A percentile compares a stretch with the other conserved stretches of the same genome.
Conservation (phyloP, 2,113 vertebrate species). For the Pygoscelis adeliae region DNA sequence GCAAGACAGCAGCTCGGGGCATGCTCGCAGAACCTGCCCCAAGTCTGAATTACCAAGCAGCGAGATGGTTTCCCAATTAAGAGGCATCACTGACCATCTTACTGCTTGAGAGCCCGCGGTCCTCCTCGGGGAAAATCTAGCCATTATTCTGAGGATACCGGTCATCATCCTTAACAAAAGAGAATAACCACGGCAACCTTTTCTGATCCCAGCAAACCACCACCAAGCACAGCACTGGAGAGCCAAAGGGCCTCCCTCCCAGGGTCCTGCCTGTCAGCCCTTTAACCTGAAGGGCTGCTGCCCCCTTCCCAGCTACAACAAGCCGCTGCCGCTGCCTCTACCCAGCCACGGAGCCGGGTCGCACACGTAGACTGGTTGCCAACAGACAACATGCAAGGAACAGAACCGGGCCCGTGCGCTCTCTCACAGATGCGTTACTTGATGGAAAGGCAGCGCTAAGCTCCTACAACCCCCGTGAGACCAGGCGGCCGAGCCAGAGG, state of each 20-base stretch:
- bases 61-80: background rate
- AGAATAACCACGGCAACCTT: background rate
- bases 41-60: background rate
- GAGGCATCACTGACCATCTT: background rate
- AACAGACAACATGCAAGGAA: rapidly evolving
- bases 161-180: background rate
- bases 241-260: background rate
- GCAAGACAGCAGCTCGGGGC: background rate
- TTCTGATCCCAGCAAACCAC: background rate
- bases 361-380: rapidly evolving
- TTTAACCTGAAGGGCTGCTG: background rate
- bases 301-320: background rate
- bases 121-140: background rate
- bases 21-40: background rate
- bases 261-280: background rate
- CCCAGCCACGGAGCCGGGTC: rapidly evolving
- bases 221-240: background rate
- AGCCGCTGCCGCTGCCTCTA: background rate
- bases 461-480: background rate
- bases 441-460: background rate
- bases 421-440: rapidly evolving
- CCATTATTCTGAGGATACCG: background rate
- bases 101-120: background rate
- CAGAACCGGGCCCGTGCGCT: rapidly evolving
- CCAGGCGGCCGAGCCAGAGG: background rate